Evolutionary conservation across 2,797 vertebrate genomes (phyloP).

Genomic region (Pteronotus mesoamericanus): DNA sequence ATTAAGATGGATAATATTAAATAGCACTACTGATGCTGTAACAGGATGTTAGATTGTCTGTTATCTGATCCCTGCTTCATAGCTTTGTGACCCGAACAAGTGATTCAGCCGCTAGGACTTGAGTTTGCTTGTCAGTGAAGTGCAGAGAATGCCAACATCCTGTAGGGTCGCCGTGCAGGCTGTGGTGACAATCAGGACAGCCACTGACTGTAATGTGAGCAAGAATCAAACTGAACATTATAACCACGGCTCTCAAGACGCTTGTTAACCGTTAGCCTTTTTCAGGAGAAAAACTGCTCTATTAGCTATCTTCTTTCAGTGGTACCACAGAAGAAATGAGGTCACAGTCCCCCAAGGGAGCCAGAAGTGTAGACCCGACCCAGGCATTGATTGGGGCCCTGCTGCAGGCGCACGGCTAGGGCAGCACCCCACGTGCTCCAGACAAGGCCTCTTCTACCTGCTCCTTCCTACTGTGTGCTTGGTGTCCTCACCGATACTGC

Average conservation of each 20-base stretch:
- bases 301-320: neutral
- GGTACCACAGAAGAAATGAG: neutral
- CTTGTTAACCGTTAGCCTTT: neutral
- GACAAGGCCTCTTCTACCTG: neutral
- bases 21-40: neutral
- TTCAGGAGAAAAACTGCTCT: neutral
- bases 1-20: neutral
- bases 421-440: neutral
- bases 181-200: too few species aligned
- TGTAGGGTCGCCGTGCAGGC: neutral
- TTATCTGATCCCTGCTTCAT: neutral
- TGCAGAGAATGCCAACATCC: neutral
- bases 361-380: neutral
- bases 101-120: neutral
- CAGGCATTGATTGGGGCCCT: neutral
- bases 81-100: neutral
- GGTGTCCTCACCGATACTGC: neutral
- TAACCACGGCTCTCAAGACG: neutral
- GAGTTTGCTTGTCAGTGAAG: neutral
- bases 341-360: fast-evolving
- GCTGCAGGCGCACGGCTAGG: neutral
- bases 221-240: neutral
- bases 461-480: fast-evolving
- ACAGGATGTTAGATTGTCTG: too few species aligned
- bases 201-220: fast-evolving